Evolutionary conservation across 23 tunicate genomes (phyloP), one percentile per base, ranked within the genome.

Genomic region (Ciona savignyi): DNA sequence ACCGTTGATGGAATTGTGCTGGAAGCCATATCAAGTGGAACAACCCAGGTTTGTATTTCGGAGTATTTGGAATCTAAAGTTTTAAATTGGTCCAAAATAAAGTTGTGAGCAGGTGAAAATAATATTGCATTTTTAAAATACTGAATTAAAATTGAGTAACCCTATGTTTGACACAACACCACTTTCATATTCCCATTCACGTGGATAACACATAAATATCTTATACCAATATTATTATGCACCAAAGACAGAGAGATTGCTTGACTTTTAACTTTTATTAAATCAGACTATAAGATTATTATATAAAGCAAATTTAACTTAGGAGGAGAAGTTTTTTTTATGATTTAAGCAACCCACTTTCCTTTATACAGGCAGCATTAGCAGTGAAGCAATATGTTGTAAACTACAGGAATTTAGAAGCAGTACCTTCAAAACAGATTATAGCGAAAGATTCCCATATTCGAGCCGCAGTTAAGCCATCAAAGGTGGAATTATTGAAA

Each of bases 11-110:
- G 83, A 0, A 72, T 91, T 29, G 97, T 91, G 4, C 69, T 91
- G 67, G 97, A 91, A 31, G 97, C 91, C 1, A 91, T 91, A 56
- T 91, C 97, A 0, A 81, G 80, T 30, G 93, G 93, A 61, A 88
- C 77, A 35, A 81, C 83, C 19, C 79, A 72, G 84, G 96, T 88
- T 11, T 49, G 20, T 11, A 49, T 49, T 49, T 11, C 20, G 15
- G 15, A 49, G 20, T 11, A 11, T 49, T 20, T 11, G 61, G 61
- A 11, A 49, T 49, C 20, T 20, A 49, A 49, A 49, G 19, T 49
- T 49, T 49, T 49, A 11, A 49, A 49, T 15, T 49, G 19, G 15
- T n/a, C n/a, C n/a, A n/a, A n/a, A n/a, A n/a, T n/a, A n/a, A n/a
- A n/a, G n/a, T n/a, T n/a, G n/a, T n/a, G n/a, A n/a, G n/a, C 20